Evolutionary conservation across 2,888 invertebrate genomes (phyloP).

Genomic region (Polyommatus icarus): DNA sequence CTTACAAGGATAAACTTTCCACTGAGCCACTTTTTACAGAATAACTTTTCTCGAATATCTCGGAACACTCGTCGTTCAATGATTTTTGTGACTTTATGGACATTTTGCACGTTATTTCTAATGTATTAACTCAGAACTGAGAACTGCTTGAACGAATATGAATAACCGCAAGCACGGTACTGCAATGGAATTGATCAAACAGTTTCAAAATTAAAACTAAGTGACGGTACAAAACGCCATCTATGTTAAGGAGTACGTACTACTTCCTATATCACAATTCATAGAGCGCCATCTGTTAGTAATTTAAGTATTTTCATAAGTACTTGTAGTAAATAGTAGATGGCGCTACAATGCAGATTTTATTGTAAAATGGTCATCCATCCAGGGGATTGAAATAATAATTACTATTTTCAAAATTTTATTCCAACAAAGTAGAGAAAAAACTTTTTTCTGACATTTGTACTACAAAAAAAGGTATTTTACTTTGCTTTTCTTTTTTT

Average conservation of each 20-base stretch:
- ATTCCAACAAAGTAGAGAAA: too few relatives aligned
- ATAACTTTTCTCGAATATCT: constrained; percentile 65
- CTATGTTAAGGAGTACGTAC: not conserved
- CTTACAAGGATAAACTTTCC: constrained; percentile 63
- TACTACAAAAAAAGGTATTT: too few relatives aligned
- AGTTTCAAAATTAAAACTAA: not conserved
- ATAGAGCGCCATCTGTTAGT: not conserved
- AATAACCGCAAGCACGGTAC: too few relatives aligned
- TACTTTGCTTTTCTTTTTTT: too few relatives aligned
- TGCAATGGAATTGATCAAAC: not conserved
- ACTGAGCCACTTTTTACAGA: constrained; percentile 63
- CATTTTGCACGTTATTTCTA: constrained; percentile 50
- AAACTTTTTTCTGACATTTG: too few relatives aligned
- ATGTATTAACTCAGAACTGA: too few relatives aligned
- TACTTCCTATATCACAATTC: not conserved
- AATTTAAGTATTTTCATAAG: not conserved
- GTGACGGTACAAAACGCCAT: not conserved
- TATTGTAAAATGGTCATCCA: not conserved
- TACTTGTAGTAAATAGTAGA: not conserved
- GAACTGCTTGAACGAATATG: too few relatives aligned
- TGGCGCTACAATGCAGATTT: not conserved
- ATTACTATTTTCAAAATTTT: too few relatives aligned
- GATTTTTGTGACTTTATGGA: constrained; percentile 70
- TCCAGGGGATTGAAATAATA: too few relatives aligned
- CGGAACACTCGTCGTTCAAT: constrained; percentile 65